Evolutionary conservation across 2,888 invertebrate genomes (phyloP).

Genomic region (Idaea biselata): DNA sequence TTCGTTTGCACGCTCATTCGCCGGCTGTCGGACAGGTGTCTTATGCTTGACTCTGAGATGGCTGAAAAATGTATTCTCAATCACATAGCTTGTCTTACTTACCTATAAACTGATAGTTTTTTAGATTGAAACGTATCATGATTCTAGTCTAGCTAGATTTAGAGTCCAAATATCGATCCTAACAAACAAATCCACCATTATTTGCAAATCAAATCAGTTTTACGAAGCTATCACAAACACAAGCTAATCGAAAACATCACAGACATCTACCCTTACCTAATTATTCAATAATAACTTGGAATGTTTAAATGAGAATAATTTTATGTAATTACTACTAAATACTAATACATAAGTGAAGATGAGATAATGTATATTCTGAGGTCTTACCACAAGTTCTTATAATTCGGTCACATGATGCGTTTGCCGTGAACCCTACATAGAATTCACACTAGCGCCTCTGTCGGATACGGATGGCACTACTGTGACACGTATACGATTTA

Average conservation of each 20-base stretch:
- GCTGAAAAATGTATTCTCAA: too few relatives aligned
- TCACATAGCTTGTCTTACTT: too few relatives aligned
- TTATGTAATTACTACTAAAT: slow-evolving; percentile 18
- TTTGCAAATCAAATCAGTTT: slow-evolving; percentile 29
- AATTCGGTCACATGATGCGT: too few relatives aligned
- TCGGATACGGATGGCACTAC: too few relatives aligned
- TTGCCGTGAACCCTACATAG: too few relatives aligned
- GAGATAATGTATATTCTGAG: background rate
- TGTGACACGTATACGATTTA: too few relatives aligned
- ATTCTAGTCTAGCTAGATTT: background rate
- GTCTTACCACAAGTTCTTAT: too few relatives aligned
- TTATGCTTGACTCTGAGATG: too few relatives aligned
- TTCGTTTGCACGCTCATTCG: too few relatives aligned
- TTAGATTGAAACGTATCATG: background rate
- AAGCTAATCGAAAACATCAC: slow-evolving; percentile 67
- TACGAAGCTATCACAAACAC: slow-evolving; percentile 41
- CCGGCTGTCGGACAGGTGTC: too few relatives aligned
- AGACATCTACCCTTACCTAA: slow-evolving; percentile 66
- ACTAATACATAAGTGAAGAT: background rate
- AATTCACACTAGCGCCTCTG: too few relatives aligned
- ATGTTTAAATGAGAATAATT: slow-evolving; percentile 59
- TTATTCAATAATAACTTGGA: slow-evolving; percentile 52
- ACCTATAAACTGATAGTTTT: too few relatives aligned
- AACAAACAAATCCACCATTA: background rate
- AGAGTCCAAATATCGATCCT: background rate